Conservation (phyloP, 2,113 vertebrate genomes). For the Bagarius yarrelli region DNA sequence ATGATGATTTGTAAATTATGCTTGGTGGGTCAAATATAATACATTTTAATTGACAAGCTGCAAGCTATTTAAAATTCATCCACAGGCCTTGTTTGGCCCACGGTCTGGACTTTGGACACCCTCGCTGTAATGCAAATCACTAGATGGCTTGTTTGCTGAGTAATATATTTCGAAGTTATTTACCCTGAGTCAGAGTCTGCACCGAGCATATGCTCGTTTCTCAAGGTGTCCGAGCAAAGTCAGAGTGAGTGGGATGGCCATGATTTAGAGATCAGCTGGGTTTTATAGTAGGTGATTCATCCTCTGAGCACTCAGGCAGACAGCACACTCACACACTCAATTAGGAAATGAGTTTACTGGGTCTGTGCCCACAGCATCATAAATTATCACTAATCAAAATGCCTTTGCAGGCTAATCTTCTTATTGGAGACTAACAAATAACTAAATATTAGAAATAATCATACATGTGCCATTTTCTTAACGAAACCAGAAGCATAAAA, state of each 20-base stretch:
- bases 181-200: conserved; percentile 33
- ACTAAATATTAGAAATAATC: conserved; percentile 13
- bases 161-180: conserved; percentile 15
- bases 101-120: too few relatives aligned
- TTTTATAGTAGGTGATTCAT: conserved; percentile 47
- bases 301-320: conserved; percentile 33
- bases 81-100: too few relatives aligned
- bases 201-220: not conserved
- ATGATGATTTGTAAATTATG: too few relatives aligned
- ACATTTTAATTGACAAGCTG: too few relatives aligned
- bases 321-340: conserved; percentile 31
- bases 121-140: conserved; percentile 24
- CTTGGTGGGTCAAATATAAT: too few relatives aligned
- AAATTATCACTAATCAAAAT: conserved; percentile 49
- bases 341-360: conserved; percentile 50
- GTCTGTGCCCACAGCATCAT: conserved; percentile 42
- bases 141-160: conserved; percentile 14
- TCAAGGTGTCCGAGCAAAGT: conserved; percentile 30
- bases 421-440: conserved; percentile 21
- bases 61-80: too few relatives aligned
- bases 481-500: conserved; percentile 16
- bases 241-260: conserved; percentile 13
- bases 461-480: conserved; percentile 21
- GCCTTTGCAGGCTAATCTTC: conserved; percentile 43
- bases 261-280: conserved; percentile 46